phyloP scores from a whole-genome alignment of 2,113 vertebrate species.

The Speoplatyrhinus poulsoni region DNA sequence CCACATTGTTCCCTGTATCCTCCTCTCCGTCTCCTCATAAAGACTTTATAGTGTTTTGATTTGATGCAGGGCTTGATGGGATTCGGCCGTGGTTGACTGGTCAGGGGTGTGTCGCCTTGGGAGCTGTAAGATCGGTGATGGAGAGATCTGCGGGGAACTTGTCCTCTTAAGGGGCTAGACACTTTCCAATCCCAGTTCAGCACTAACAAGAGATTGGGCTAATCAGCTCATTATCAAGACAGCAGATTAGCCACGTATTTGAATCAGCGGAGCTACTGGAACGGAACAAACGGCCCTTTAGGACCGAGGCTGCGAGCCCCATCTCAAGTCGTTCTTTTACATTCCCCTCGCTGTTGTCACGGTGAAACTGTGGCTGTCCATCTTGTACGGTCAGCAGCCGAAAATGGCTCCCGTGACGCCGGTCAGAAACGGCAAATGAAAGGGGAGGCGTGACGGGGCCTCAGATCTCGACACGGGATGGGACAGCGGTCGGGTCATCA shows the following conservation, averaged over 20 bases:
- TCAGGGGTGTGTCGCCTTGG: slow-evolving; percentile 58
- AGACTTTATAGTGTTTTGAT: slow-evolving; percentile 74
- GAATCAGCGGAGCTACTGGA: slow-evolving; percentile 57
- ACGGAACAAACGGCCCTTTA: slow-evolving; percentile 70
- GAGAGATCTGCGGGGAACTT: slow-evolving; percentile 63
- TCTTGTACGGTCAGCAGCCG: slow-evolving; percentile 44
- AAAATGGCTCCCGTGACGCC: slow-evolving; percentile 30
- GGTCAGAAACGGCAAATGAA: slow-evolving; percentile 40
- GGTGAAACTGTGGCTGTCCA: slow-evolving; percentile 43
- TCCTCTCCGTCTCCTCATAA: slow-evolving; percentile 62
- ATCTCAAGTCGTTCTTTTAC: slow-evolving; percentile 46
- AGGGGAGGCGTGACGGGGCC: slow-evolving; percentile 19
- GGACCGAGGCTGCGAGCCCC: slow-evolving; percentile 44
- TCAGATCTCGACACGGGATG: slow-evolving; percentile 21
- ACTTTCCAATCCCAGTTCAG: slow-evolving; percentile 67
- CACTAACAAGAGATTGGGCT: slow-evolving; percentile 72
- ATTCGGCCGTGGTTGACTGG: slow-evolving; percentile 63
- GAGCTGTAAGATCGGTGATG: slow-evolving; percentile 60
- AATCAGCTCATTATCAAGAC: slow-evolving; percentile 70
- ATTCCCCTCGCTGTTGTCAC: slow-evolving; percentile 36
- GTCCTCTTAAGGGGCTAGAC: slow-evolving; percentile 54
- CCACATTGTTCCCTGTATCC: slow-evolving; percentile 47
- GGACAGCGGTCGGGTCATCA: slow-evolving; percentile 26
- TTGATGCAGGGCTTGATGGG: slow-evolving; percentile 70
- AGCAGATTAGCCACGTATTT: slow-evolving; percentile 65